Evolutionary conservation across 1,140 invertebrate genomes (phyloP).

Genomic region (Drosophila kikkawai): DNA sequence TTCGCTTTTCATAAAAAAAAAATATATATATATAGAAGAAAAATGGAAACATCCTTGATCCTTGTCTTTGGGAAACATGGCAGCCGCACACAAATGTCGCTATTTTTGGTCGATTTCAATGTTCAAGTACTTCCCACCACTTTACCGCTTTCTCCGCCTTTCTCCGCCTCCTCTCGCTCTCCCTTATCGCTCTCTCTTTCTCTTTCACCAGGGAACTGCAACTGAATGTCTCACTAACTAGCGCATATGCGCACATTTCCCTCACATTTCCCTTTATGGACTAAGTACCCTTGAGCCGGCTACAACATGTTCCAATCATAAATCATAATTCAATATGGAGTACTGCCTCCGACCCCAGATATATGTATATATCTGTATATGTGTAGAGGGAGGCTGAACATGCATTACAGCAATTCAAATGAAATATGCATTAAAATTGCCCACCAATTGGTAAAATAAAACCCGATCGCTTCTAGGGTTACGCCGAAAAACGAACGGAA

Average conservation of each 20-base stretch:
- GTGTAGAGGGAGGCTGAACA: slow-evolving; percentile 32
- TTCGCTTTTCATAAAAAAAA: slow-evolving; percentile 12
- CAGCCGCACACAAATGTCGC: slow-evolving; percentile 75
- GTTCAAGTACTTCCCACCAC: slow-evolving; percentile 66
- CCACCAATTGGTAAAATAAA: slow-evolving; percentile 70
- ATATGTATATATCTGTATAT: not conserved
- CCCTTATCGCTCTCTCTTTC: not conserved
- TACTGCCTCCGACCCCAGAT: slow-evolving; percentile 37
- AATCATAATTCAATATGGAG: slow-evolving; percentile 84
- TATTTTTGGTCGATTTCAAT: slow-evolving; percentile 63
- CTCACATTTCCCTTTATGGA: slow-evolving; percentile 28
- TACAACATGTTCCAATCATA: slow-evolving; percentile 79
- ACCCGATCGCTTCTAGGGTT: slow-evolving; percentile 47
- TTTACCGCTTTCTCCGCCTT: slow-evolving; percentile 41
- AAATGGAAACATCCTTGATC: slow-evolving; percentile 55
- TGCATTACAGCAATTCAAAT: slow-evolving; percentile 68
- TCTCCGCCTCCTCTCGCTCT: not conserved
- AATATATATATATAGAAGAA: slow-evolving; percentile 2
- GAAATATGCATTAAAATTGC: slow-evolving; percentile 80
- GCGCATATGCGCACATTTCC: slow-evolving; percentile 80
- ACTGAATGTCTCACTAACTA: slow-evolving; percentile 73
- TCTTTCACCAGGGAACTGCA: slow-evolving; percentile 31
- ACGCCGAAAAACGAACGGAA: slow-evolving; percentile 13
- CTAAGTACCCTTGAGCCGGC: slow-evolving; percentile 71
- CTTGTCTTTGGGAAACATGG: slow-evolving; percentile 64